Evolutionary conservation across 2,888 invertebrate genomes (phyloP).

Genomic region (Agriopis marginaria): DNA sequence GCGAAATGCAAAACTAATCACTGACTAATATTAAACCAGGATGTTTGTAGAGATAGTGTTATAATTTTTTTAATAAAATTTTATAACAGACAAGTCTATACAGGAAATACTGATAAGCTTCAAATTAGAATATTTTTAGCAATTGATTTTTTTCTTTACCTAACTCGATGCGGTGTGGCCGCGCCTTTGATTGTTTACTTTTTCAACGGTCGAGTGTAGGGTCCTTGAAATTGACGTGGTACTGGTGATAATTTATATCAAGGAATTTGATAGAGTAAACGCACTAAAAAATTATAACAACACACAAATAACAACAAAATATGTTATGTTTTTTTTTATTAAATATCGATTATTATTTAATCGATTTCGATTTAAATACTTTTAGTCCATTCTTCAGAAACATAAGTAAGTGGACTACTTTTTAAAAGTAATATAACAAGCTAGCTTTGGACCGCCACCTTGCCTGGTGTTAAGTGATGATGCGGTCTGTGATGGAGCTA

Average conservation of each 20-base stretch:
- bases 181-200: slow-evolving; percentile 69
- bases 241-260: slow-evolving; percentile 24
- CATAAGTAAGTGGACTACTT: too few species aligned
- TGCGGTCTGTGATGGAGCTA: too few species aligned
- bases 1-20: slow-evolving; percentile 47
- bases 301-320: not conserved
- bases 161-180: slow-evolving; percentile 51
- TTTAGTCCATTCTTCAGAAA: too few species aligned
- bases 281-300: slow-evolving; percentile 35
- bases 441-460: too few species aligned
- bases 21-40: slow-evolving; percentile 74
- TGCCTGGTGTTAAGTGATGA: too few species aligned
- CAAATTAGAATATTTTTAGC: slow-evolving; percentile 55
- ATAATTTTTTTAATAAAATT: slow-evolving; percentile 37
- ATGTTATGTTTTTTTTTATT: not conserved
- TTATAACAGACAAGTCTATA: slow-evolving; percentile 41
- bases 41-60: slow-evolving; percentile 63
- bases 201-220: slow-evolving; percentile 65
- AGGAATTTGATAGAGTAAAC: slow-evolving; percentile 62
- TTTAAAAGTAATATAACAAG: too few species aligned
- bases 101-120: slow-evolving; percentile 65
- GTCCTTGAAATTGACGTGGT: slow-evolving; percentile 63
- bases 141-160: slow-evolving; percentile 35
- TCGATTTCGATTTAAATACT: too few species aligned
- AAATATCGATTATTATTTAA: too few species aligned